Percentiles rank a stretch among this genome's conserved stretches.
Evolutionary conservation across 2,888 invertebrate genomes (phyloP).

Genomic region (Chirona hameri): DNA sequence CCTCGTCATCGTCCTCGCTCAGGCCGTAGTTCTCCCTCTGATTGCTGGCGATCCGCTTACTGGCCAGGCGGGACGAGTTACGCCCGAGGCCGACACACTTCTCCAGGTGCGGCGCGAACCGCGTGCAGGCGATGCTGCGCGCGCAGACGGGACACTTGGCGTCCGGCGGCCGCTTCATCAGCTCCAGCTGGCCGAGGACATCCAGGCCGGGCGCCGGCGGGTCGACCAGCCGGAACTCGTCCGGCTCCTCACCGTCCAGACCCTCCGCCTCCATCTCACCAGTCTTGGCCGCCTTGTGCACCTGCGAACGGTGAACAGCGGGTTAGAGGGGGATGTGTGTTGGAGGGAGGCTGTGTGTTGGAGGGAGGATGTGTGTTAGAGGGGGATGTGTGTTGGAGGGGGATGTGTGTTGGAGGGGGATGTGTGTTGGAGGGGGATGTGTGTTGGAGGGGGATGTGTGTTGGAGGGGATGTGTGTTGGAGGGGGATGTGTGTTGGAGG

Average conservation of each 20-base stretch:
- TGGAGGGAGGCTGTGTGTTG: no score
- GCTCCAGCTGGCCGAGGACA: constrained; percentile 26
- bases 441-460: no score
- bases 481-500: no score
- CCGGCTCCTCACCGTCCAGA: background rate
- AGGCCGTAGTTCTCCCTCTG: constrained; percentile 54
- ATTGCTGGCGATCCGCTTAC: constrained; percentile 60
- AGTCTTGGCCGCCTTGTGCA: constrained; percentile 25
- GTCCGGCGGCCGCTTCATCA: constrained; percentile 25
- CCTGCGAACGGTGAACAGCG: background rate
- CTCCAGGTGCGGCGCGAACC: constrained; percentile 84
- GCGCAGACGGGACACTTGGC: constrained; percentile 28
- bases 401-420: no score
- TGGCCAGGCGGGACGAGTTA: constrained; percentile 83
- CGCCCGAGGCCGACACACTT: constrained; percentile 88
- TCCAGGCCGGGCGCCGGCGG: background rate
- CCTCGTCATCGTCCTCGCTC: constrained; percentile 85
- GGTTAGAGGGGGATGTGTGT: no score
- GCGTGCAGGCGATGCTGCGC: constrained; percentile 41
- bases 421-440: no score
- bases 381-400: no score
- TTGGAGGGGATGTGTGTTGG: no score
- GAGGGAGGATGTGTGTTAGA: no score
- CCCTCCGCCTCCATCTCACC: constrained; percentile 28
- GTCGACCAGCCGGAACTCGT: constrained; percentile 9